Percentiles rank a stretch among this genome's conserved stretches.
These are phyloP conservation scores for Hymenopus coronatus DNA, from an alignment of 2,888 invertebrate genomes.

Conservation along the genomic window DNA sequence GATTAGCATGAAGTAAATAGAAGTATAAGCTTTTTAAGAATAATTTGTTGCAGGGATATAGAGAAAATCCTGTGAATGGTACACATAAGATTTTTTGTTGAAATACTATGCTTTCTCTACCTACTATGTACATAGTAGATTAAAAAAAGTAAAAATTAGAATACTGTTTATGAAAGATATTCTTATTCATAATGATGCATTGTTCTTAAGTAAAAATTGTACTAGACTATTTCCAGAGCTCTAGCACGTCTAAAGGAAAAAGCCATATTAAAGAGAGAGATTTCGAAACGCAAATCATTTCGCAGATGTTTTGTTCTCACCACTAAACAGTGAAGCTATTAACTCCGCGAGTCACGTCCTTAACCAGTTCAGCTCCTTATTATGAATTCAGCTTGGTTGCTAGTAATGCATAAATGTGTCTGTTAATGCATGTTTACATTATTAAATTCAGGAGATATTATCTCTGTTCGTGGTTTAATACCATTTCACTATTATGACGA, in stretches of 20 bases:
- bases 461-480: neutral
- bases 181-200: no score
- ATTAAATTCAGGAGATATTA: neutral
- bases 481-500: neutral
- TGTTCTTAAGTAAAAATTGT: no score
- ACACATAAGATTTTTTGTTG: no score
- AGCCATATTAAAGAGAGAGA: neutral
- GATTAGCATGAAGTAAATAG: no score
- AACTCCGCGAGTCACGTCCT: neutral
- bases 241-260: neutral
- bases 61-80: no score
- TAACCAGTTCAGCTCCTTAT: neutral
- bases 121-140: no score
- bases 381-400: neutral
- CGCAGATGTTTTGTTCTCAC: neutral
- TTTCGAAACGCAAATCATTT: neutral
- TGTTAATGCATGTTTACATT: neutral
- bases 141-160: no score
- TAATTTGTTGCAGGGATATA: no score
- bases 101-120: no score
- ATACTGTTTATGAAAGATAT: no score
- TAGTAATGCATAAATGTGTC: neutral
- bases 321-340: neutral
- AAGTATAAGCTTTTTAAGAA: no score
- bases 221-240: no score